These are phyloP conservation scores for Phrynosoma blainvillii DNA, from an alignment of 2,113 vertebrate genomes.

Conservation along the genomic window DNA sequence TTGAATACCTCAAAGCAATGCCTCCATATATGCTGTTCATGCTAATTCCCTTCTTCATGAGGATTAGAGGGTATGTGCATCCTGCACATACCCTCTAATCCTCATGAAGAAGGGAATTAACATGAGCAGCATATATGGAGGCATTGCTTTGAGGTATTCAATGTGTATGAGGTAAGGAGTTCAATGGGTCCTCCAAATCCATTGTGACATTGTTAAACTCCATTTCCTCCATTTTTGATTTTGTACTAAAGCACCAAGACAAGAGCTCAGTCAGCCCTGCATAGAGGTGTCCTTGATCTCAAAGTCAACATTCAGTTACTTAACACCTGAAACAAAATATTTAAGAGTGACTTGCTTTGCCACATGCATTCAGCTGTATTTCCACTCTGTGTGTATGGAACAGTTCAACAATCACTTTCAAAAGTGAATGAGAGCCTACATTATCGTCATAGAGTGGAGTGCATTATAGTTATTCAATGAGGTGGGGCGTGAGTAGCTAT, in stretches of 20 bases:
- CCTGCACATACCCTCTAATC: background rate
- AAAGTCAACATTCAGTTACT: background rate
- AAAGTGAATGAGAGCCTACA: background rate
- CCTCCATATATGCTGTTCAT: background rate
- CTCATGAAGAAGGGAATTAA: background rate
- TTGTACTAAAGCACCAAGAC: background rate
- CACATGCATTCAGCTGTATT: background rate
- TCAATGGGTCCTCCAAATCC: background rate
- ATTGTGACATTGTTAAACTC: background rate
- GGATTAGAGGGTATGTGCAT: background rate
- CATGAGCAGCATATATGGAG: background rate
- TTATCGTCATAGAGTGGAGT: background rate
- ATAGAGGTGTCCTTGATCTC: background rate
- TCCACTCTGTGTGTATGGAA: background rate
- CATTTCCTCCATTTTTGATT: background rate
- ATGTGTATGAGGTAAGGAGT: background rate
- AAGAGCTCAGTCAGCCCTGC: background rate
- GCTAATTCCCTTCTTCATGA: background rate
- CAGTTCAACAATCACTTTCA: slow-evolving; percentile 23
- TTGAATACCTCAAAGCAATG: background rate
- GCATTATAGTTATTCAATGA: background rate
- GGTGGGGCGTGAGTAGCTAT: background rate
- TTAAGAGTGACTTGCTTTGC: background rate
- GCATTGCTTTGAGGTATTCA: background rate
- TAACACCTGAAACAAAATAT: background rate